phyloP scores from a whole-genome alignment of 92 coral and sea anemone species.

The Galaxea fascicularis region DNA sequence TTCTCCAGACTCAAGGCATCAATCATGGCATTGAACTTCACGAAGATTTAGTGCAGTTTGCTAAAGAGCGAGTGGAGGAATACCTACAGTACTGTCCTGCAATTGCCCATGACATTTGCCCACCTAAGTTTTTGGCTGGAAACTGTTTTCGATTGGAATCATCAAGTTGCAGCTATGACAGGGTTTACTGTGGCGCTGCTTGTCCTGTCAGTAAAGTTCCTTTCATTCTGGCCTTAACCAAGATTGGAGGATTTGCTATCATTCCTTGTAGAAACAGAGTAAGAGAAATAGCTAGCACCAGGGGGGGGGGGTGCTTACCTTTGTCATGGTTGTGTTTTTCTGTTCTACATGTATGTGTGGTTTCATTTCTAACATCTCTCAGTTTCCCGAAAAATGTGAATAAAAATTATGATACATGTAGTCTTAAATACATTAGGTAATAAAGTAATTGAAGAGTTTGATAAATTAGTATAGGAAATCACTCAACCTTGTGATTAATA shows the following conservation, averaged over 20 bases:
- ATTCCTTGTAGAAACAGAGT: constrained; percentile 87
- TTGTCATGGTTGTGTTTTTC: too few relatives aligned
- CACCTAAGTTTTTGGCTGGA: constrained; percentile 88
- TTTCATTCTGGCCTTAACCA: constrained; percentile 80
- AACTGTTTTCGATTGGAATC: constrained; percentile 96
- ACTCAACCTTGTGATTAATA: too few relatives aligned
- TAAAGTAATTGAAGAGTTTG: too few relatives aligned
- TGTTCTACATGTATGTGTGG: too few relatives aligned
- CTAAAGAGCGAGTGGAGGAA: constrained; percentile 86
- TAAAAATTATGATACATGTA: too few relatives aligned
- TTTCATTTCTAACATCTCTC: too few relatives aligned
- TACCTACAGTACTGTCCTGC: constrained; percentile 83
- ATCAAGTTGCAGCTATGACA: constrained; percentile 83
- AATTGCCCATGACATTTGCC: constrained; percentile 77
- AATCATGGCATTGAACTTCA: constrained; percentile 93
- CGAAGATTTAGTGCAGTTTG: constrained; percentile 89
- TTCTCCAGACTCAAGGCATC: constrained; percentile 74
- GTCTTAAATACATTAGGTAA: too few relatives aligned
- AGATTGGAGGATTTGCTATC: constrained; percentile 91
- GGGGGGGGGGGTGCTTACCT: too few relatives aligned
- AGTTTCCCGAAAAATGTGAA: too few relatives aligned
- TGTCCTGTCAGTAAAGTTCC: constrained; percentile 81
- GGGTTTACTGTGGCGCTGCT: constrained; percentile 95
- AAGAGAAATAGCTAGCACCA: not conserved
- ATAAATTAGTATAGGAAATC: too few relatives aligned